These are phyloP conservation scores for Halisarca cf. caerulea DNA, from an alignment of 37 sponge, comb jelly and placozoan genomes.

Conservation along the genomic window DNA sequence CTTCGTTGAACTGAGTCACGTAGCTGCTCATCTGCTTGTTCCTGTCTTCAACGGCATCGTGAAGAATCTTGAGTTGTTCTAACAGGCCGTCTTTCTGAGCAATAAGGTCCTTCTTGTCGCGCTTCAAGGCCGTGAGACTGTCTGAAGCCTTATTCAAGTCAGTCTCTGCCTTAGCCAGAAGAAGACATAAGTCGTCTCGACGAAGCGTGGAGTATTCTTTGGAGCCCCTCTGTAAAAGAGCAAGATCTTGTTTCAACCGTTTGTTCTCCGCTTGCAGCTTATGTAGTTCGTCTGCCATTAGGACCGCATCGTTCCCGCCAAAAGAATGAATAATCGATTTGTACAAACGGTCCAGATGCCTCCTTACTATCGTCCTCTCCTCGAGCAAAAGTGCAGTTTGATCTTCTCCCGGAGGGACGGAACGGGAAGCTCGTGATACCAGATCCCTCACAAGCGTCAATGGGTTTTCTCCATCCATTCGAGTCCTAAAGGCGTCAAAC, in stretches of 20 bases:
- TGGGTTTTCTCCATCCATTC: slow-evolving; percentile 21
- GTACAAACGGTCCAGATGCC: slow-evolving; percentile 15
- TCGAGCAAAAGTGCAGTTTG: background rate
- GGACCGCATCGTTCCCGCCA: slow-evolving; percentile 24
- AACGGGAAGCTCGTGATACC: background rate
- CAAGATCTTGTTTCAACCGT: background rate
- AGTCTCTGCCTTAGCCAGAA: background rate
- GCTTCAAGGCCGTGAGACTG: background rate
- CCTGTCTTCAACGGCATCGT: background rate
- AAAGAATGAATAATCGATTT: slow-evolving; percentile 8
- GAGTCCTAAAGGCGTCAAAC: background rate
- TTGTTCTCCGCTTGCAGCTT: slow-evolving; percentile 1
- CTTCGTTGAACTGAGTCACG: slow-evolving; percentile 15
- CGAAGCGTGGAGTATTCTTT: background rate
- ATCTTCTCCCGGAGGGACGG: background rate
- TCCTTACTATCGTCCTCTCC: background rate
- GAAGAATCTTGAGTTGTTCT: slow-evolving; percentile 6
- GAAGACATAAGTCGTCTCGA: slow-evolving; percentile 16
- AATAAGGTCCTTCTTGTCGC: slow-evolving; percentile 1
- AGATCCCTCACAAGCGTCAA: slow-evolving; percentile 6
- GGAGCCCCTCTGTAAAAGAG: background rate
- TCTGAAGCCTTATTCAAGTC: background rate
- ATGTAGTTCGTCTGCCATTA: slow-evolving; percentile 18
- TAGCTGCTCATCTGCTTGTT: slow-evolving; percentile 10
- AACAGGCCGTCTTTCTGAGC: slow-evolving; percentile 14